Evolutionary conservation across 30 jellyfish, hydroid and myxozoan species (phyloP), one percentile per base, ranked within the genome.

Genomic region (Turritopsis dohrnii): DNA sequence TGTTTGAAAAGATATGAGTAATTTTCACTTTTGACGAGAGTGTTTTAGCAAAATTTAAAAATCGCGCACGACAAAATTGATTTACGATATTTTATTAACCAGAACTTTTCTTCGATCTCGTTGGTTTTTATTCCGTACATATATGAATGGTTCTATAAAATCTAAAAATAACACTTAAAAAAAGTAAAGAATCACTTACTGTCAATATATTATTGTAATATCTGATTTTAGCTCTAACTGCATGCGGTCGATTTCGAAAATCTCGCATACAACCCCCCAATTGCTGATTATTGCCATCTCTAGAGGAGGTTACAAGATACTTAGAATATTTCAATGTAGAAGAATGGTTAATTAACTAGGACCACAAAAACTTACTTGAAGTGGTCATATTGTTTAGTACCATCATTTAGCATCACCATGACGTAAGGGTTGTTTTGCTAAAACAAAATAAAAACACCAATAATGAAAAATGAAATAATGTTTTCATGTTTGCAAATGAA

Each of bases 191-290:
- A 41, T 41, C 60, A 85, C 95, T 28, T 52, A 94, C 99, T 75
- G 99, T 94, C 21, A 94, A 83, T 7, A 86, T 88, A 71, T 90
- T 88, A 83, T 94, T 86, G 88, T 84, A 89, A 81, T 94, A 94
- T 53, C 97, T 81, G 60, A 94, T 69, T 71, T 90, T 88, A 1
- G 96, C 96, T 23, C 96, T 86, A 65, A 89, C 90, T 21, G 98
- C 96, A 66, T 88, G 85, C 1, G 99, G 99, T 41, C 97, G 86
- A 76, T 94, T 94, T 80, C 99, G 88, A 91, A 89, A 94, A 65
- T 94, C 99, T 52, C 96, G 66, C 96, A 88, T 89, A 83, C 99
- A 94, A 8, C 97, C 97, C 1, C 97, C 99, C 21, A 88, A 83
- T 54, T 88, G 96, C 74, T 89, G 97, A 53, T 90, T 89, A 65